Percentiles rank a stretch among this genome's conserved stretches.
Evolutionary conservation across 1,140 invertebrate species (phyloP).

Genomic region (Caerostris darwini): DNA sequence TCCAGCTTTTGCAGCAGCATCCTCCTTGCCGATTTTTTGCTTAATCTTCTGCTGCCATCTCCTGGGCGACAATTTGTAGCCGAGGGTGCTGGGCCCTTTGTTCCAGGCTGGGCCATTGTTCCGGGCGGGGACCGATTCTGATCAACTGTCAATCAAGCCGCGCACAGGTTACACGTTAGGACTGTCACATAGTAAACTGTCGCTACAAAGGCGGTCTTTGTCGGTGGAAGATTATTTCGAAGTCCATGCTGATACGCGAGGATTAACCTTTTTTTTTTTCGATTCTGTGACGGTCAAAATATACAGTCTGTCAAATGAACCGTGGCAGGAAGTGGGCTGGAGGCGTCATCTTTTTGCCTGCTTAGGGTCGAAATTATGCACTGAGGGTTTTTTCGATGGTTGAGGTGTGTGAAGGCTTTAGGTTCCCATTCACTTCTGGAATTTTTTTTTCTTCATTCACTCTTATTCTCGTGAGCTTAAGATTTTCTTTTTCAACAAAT

Average conservation of each 20-base stretch:
- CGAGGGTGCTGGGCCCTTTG: constrained; percentile 1
- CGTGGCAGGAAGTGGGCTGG: not conserved
- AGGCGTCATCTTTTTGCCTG: not conserved
- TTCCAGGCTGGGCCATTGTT: not conserved
- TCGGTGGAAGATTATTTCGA: constrained; percentile 11
- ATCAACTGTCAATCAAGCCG: constrained; percentile 26
- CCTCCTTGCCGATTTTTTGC: not conserved
- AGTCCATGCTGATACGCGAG: constrained; percentile 30
- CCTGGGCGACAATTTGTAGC: constrained; percentile 7
- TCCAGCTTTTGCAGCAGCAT: not conserved
- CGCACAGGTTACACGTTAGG: not conserved
- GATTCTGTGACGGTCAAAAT: constrained; percentile 1
- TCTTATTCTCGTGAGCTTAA: not conserved
- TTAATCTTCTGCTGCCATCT: not conserved
- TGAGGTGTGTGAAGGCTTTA: not conserved
- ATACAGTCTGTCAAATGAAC: constrained; percentile 20
- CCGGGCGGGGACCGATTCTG: not conserved
- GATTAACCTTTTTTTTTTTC: constrained; percentile 9
- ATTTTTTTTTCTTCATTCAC: not conserved
- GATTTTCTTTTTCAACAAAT: not conserved
- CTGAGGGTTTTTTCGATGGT: not conserved
- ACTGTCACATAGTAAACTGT: constrained; percentile 13
- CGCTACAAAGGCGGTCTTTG: not conserved
- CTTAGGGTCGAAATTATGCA: constrained; percentile 18
- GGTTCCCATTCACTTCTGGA: constrained; percentile 15